Evolutionary conservation across 2,797 vertebrate genomes (phyloP), one percentile per base, ranked within the genome.

Genomic region (Scolopax rusticola): DNA sequence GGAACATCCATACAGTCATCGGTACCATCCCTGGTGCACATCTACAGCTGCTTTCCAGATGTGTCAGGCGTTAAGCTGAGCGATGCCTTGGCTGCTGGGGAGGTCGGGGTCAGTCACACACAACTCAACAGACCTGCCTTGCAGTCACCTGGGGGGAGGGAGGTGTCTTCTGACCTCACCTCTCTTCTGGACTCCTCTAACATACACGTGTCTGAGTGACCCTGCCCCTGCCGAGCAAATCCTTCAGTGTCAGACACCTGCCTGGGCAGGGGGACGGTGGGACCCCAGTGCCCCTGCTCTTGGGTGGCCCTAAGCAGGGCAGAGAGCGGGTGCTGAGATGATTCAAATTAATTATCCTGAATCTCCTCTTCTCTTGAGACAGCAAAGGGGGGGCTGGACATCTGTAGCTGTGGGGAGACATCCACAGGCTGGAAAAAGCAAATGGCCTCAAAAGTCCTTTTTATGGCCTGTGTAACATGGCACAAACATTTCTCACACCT

Each of bases 161-260:
- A 51, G 10, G 18, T 11, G 38, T 56, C 54, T 40, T 27, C 86
- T 50, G 67, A 51, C 33, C 48, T 48, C 64, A 7, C 48, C 43
- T 64, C 33, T n/a, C 53, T n/a, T 68, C 61, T 2, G 8, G 30
- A 21, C 9, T 51, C 3, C 21, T 32, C 50, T 40, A 11, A 11
- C 0, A 4, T 10, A 54, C 30, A 15, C 18, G 1, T 1, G 7
- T 28, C 56, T 0, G 3, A 23, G 69, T 2, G 25, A 21, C 3
- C 13, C 75, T 50, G 41, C 8, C 33, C 36, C 4, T 12, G 61
- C 50, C 30, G 32, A 59, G 60, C 6, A 12, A 25, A 38, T 10
- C 7, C 14, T 5, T 18, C 23, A 4, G 15, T 15, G 24, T 3
- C 56, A 11, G 53, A 47, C 10, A 18, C 1, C 25, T 23, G 41